Conservation (phyloP, 2,888 invertebrate species). For the Ennomos quercinarius region DNA sequence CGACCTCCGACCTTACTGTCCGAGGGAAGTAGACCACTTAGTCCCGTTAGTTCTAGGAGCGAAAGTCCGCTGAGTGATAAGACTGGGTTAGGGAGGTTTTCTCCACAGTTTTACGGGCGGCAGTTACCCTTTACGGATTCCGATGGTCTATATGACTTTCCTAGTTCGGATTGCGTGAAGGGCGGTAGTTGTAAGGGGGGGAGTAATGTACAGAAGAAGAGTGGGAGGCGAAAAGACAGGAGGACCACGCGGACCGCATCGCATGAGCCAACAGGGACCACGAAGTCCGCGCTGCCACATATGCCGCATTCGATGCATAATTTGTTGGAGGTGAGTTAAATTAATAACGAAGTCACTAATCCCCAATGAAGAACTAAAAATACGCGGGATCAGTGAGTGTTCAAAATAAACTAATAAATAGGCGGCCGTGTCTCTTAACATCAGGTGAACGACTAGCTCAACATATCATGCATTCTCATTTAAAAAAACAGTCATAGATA, state of each 20-base stretch:
- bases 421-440: too few relatives aligned
- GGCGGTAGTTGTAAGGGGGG: conserved; percentile 82
- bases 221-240: conserved; percentile 87
- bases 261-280: conserved; percentile 74
- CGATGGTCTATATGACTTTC: conserved; percentile 92
- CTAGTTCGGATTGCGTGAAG: conserved; percentile 89
- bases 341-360: not conserved
- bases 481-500: too few relatives aligned
- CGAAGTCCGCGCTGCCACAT: conserved; percentile 84
- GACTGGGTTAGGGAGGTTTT: conserved; percentile 88
- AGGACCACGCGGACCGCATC: conserved; percentile 83
- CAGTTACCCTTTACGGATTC: conserved; percentile 91
- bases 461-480: too few relatives aligned
- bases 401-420: too few relatives aligned
- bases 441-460: too few relatives aligned
- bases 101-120: conserved; percentile 89
- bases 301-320: conserved; percentile 84
- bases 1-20: conserved; percentile 85
- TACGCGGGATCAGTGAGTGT: too few relatives aligned
- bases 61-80: conserved; percentile 92
- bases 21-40: conserved; percentile 85
- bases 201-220: conserved; percentile 85
- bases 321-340: conserved; percentile 84
- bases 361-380: too few relatives aligned
- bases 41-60: conserved; percentile 91